These are phyloP conservation scores for Leucophenga maculata DNA, from an alignment of 2,888 invertebrate genomes.

Conservation along the genomic window DNA sequence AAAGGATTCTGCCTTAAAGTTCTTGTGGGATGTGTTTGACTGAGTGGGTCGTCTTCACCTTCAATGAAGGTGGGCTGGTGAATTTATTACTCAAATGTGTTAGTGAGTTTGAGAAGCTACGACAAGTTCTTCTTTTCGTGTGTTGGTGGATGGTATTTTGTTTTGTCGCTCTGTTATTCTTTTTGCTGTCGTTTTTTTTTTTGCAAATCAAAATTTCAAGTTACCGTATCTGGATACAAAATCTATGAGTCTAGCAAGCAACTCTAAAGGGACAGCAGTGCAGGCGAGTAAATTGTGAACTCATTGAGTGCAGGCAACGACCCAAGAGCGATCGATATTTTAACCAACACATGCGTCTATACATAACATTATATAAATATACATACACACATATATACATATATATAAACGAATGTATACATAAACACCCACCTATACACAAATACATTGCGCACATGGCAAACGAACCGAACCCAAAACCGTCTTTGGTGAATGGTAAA, in stretches of 20 bases:
- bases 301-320: constrained; percentile 63
- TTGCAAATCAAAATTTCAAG: constrained; percentile 9
- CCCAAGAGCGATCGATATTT: constrained; percentile 66
- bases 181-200: constrained; percentile 1
- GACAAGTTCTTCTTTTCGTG: no score
- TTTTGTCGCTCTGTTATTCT: neutral
- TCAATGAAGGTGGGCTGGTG: no score
- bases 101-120: no score
- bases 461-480: neutral
- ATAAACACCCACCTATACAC: constrained; percentile 1
- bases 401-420: neutral
- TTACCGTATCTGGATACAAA: constrained; percentile 43
- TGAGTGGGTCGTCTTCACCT: no score
- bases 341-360: constrained; percentile 25
- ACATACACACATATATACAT: constrained; percentile 31
- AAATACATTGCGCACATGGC: neutral
- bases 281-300: constrained; percentile 57
- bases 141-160: no score
- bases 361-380: neutral
- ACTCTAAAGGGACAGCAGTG: neutral
- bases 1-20: no score
- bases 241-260: constrained; percentile 41
- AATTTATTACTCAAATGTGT: no score
- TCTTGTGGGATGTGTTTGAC: no score
- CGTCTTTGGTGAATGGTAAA: constrained; percentile 1